A percentile compares a stretch with the other conserved stretches of the same genome.
These are phyloP conservation scores for Smutsia temminckii DNA, from an alignment of 2,797 vertebrate genomes.

Conservation along the genomic window DNA sequence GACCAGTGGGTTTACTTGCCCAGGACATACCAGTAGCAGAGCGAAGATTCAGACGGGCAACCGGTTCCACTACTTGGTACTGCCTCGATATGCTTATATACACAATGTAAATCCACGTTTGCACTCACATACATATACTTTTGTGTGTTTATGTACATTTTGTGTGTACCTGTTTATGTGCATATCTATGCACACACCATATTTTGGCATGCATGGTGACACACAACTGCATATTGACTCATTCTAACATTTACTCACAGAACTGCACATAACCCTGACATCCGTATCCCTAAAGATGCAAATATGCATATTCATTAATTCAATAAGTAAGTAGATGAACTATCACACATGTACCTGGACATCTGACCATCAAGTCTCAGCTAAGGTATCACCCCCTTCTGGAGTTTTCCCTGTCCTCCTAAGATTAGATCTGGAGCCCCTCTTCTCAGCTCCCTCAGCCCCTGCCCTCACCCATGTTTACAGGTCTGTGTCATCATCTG, in stretches of 20 bases:
- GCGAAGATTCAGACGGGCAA: background rate
- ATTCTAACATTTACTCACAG: background rate
- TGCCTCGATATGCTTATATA: background rate
- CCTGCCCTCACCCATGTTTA: background rate
- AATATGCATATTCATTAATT: background rate
- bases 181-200: background rate
- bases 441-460: background rate
- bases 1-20: background rate
- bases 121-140: accelerated
- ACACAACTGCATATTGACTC: background rate
- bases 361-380: background rate
- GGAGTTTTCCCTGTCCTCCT: background rate
- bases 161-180: background rate
- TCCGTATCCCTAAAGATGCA: background rate
- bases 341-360: background rate
- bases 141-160: too few relatives aligned
- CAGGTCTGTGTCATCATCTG: background rate
- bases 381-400: background rate
- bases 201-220: background rate
- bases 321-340: background rate
- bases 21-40: background rate
- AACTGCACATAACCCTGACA: background rate
- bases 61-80: background rate
- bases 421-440: background rate
- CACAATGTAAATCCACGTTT: accelerated